Evolutionary conservation across 35 echinoderm and acorn worm genomes (phyloP), one percentile per base, ranked within the genome.

Genomic region (Chiridota heheva): DNA sequence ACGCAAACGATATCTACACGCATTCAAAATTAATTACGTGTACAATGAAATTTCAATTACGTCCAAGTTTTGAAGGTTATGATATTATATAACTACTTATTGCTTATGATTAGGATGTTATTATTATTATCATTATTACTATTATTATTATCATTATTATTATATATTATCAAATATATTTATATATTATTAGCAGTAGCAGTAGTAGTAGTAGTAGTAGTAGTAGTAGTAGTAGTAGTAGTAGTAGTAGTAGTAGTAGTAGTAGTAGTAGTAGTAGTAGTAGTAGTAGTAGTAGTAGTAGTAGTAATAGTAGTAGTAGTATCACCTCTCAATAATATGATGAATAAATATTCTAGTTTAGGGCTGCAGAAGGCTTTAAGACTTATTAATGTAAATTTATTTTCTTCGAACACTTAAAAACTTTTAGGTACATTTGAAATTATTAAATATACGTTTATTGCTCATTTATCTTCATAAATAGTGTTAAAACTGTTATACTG

Each of bases 171-270:
- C 48, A 13, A 22, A 53, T 12, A 12, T 53, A 13, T 13, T 53
- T 53, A 53, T 53, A 53, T 13, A 22, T 53, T 53, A 53, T 53
- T 53, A 53, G 48, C 22, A 53, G 48, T 53, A 53, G 48, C 22
- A 22, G 22, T 53, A 53, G 48, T 22, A 53, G 48, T 53, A 53
- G 22, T 53, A 53, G 48, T 53, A 53, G 48, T 53, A 22, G 48
- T 22, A 53, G 48, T 22, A 53, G 48, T 53, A 53, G 48, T 53
- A 53, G 48, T 53, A 13, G 48, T 53, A 53, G 48, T 53, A 53
- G 48, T 53, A 53, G 48, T 53, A 53, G 48, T 53, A 53, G 48
- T 53, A 53, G 48, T 53, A 53, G 48, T 53, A 53, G 48, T 53
- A 53, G 48, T 53, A 53, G 48, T 53, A 53, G 48, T 53, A 53